Conservation (phyloP, 2,797 vertebrate genomes). For the Malurus leucopterus region DNA sequence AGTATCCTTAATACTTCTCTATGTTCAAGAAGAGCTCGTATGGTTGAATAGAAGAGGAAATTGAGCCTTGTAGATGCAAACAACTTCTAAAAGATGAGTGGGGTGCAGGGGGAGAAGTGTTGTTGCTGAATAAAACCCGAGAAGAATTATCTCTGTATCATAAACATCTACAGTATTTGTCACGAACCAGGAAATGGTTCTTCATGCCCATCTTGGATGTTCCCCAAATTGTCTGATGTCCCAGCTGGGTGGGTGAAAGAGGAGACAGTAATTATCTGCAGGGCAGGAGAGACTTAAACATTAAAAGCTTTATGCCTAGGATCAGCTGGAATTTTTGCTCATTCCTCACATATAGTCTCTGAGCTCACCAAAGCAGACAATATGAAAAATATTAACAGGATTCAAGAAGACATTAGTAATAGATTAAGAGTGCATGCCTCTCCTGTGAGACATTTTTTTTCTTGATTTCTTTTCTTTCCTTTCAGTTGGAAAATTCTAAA, state of each 20-base stretch:
- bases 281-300: slow-evolving; percentile 29
- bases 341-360: slow-evolving; percentile 13
- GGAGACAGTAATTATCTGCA: slow-evolving; percentile 47
- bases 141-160: neutral
- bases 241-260: slow-evolving; percentile 30
- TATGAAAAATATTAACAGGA: slow-evolving; percentile 56
- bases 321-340: slow-evolving; percentile 46
- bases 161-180: neutral
- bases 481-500: neutral
- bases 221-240: slow-evolving; percentile 44
- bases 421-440: slow-evolving; percentile 36
- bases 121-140: neutral
- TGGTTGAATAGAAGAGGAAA: neutral
- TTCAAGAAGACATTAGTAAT: slow-evolving; percentile 29
- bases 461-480: neutral
- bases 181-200: slow-evolving; percentile 26
- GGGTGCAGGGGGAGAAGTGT: neutral
- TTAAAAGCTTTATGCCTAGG: slow-evolving; percentile 29
- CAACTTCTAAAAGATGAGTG: neutral
- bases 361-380: slow-evolving; percentile 35
- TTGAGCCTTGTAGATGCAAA: neutral
- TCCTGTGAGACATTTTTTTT: neutral
- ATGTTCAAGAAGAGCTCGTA: neutral
- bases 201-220: slow-evolving; percentile 36
- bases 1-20: neutral